Evolutionary conservation across 2,113 vertebrate genomes (phyloP).

Genomic region (Gobio gobio): DNA sequence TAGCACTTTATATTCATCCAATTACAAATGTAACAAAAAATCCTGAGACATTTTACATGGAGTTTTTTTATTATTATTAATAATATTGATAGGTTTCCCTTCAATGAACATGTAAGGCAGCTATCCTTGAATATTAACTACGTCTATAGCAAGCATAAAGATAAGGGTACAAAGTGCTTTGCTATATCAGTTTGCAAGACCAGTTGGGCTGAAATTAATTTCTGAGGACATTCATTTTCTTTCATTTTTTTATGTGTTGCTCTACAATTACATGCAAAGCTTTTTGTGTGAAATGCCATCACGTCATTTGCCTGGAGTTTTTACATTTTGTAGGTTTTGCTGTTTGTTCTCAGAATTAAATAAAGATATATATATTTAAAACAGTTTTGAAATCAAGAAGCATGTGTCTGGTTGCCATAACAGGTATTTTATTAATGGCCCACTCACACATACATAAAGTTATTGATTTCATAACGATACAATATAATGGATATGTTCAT

Average conservation of each 20-base stretch:
- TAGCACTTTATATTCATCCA: constrained; percentile 5
- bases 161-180: neutral
- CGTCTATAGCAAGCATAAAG: neutral
- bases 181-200: neutral
- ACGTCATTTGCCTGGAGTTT: neutral
- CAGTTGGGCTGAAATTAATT: neutral
- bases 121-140: neutral
- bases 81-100: neutral
- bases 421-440: constrained; percentile 35
- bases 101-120: neutral
- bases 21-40: neutral
- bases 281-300: neutral
- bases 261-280: neutral
- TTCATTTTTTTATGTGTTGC: neutral
- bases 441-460: constrained; percentile 23
- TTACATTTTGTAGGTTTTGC: neutral
- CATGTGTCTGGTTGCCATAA: neutral
- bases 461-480: neutral
- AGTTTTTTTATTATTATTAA: neutral
- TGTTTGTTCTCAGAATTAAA: neutral
- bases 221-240: neutral
- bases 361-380: constrained; percentile 27
- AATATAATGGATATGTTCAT: constrained; percentile 18
- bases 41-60: constrained; percentile 7
- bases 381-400: neutral